Percentiles rank a stretch among this genome's conserved stretches.
Evolutionary conservation across 2,113 vertebrate genomes (phyloP).

Genomic region (Pristiophorus japonicus): DNA sequence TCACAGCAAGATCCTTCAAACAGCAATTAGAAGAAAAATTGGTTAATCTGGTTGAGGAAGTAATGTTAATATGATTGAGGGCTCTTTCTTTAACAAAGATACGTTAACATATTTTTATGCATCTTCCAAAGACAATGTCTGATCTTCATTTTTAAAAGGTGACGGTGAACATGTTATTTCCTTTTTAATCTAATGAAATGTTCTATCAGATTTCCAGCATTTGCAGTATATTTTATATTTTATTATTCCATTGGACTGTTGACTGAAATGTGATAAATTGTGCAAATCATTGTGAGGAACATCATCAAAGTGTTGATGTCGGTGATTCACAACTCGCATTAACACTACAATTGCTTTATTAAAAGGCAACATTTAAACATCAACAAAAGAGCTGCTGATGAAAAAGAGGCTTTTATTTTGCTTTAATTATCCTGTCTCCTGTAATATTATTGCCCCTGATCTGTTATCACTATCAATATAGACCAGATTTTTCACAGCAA

Average conservation of each 20-base stretch:
- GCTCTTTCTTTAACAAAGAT: too few species aligned
- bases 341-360: constrained; percentile 9
- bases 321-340: not conserved
- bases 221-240: not conserved
- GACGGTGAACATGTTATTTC: not conserved
- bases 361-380: constrained; percentile 9
- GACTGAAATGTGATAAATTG: not conserved
- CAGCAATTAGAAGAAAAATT: too few species aligned
- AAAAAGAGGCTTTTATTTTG: constrained; percentile 22
- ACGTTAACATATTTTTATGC: too few species aligned
- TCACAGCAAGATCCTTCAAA: too few species aligned
- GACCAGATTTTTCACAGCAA: not conserved
- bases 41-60: too few species aligned
- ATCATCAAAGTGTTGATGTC: not conserved
- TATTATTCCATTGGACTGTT: constrained; percentile 9
- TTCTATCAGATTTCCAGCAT: not conserved
- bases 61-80: too few species aligned
- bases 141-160: not conserved
- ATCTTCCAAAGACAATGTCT: not conserved
- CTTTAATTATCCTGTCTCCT: constrained; percentile 18
- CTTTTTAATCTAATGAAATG: not conserved
- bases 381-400: constrained; percentile 29
- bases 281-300: not conserved
- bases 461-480: constrained; percentile 22
- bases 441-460: not conserved